Evolutionary conservation across 37 sponge, comb jelly and placozoan genomes (phyloP).

Genomic region (Hormiphora californensis): DNA sequence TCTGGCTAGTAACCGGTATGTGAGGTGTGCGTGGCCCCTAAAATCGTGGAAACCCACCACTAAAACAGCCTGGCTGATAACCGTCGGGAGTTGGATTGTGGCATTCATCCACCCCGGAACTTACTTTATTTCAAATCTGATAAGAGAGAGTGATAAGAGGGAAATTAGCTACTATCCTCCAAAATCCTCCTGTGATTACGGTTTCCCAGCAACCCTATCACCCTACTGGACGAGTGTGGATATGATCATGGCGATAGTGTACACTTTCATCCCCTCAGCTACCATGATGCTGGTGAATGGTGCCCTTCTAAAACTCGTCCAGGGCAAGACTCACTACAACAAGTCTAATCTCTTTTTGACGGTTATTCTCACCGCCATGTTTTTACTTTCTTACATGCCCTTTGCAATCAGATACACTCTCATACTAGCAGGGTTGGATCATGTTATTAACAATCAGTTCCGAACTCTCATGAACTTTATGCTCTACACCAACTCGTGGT

Average conservation of each 20-base stretch:
- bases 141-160: neutral
- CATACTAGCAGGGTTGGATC: neutral
- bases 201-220: neutral
- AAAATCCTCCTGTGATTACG: constrained; percentile 2
- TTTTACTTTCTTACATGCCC: neutral
- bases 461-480: constrained; percentile 5
- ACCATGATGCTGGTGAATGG: neutral
- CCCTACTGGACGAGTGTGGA: neutral
- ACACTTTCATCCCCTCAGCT: neutral
- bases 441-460: neutral
- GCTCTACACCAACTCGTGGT: neutral
- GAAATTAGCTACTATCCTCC: neutral
- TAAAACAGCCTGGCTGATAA: neutral
- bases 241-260: neutral
- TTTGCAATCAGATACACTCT: neutral
- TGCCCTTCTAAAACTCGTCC: neutral
- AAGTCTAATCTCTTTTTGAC: neutral
- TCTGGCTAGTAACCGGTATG: neutral
- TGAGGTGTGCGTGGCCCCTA: neutral
- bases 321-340: neutral
- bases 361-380: neutral
- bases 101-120: neutral
- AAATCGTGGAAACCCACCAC: neutral
- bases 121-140: neutral
- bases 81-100: neutral